A percentile compares a stretch with the other conserved stretches of the same genome.
Evolutionary conservation across 2,888 invertebrate genomes (phyloP).

Genomic region (Blastobasis adustella): DNA sequence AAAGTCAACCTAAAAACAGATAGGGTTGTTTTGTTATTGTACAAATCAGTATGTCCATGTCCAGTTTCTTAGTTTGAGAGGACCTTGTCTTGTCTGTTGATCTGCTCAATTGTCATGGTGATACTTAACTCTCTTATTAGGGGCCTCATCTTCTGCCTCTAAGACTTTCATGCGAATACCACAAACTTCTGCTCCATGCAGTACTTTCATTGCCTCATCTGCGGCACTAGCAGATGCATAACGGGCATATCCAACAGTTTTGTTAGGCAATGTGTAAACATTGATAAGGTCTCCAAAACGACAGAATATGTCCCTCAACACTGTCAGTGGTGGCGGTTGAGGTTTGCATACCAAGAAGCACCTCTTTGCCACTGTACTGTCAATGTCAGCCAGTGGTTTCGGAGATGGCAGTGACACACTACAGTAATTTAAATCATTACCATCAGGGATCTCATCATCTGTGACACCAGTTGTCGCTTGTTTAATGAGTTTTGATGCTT

Average conservation of each 20-base stretch:
- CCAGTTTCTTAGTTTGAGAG: too few relatives aligned
- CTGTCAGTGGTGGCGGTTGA: slow-evolving; percentile 82
- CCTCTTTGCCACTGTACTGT: slow-evolving; percentile 78
- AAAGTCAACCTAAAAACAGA: too few relatives aligned
- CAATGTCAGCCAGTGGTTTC: slow-evolving; percentile 80
- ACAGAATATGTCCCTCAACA: slow-evolving; percentile 91
- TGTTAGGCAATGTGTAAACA: slow-evolving; percentile 90
- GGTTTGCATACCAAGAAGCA: slow-evolving; percentile 80
- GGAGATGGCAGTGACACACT: slow-evolving; percentile 82
- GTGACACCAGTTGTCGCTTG: slow-evolving; percentile 67
- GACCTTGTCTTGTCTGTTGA: too few relatives aligned
- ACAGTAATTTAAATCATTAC: slow-evolving; percentile 67
- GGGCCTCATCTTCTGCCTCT: slow-evolving; percentile 83
- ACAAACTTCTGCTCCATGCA: slow-evolving; percentile 92
- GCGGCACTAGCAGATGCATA: slow-evolving; percentile 86
- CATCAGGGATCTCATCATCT: slow-evolving; percentile 31
- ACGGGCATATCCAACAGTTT: slow-evolving; percentile 94
- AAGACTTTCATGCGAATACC: slow-evolving; percentile 91
- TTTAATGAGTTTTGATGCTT: slow-evolving; percentile 84
- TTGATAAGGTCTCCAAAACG: slow-evolving; percentile 93
- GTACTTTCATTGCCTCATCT: slow-evolving; percentile 77
- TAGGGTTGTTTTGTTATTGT: too few relatives aligned
- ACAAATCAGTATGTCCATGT: too few relatives aligned
- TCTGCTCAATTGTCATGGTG: slow-evolving; percentile 8
- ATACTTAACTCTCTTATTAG: slow-evolving; percentile 36